Evolutionary conservation across 1,140 invertebrate species (phyloP).

Genomic region (Rhizoglyphus robini): DNA sequence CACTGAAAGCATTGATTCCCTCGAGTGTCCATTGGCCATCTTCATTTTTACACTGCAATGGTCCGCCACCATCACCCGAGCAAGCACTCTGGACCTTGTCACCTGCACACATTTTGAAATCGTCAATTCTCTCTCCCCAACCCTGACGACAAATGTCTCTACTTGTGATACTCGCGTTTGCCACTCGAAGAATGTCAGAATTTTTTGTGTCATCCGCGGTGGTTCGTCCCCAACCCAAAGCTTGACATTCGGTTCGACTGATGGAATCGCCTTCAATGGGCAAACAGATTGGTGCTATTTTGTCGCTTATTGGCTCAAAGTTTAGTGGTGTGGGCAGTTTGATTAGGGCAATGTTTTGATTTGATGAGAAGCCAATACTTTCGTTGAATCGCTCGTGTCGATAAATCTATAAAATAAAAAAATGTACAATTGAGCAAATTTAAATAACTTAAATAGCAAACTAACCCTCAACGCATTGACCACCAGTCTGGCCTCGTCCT

Average conservation of each 20-base stretch:
- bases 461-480: no score
- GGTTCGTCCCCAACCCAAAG: background rate
- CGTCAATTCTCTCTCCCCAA: background rate
- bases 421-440: no score
- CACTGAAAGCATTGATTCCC: background rate
- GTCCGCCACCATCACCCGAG: background rate
- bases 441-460: no score
- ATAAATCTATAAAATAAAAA: no score
- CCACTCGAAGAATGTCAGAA: background rate
- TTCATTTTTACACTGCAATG: background rate
- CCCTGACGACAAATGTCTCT: background rate
- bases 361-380: no score
- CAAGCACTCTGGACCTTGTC: background rate
- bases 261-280: background rate
- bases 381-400: no score
- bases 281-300: background rate
- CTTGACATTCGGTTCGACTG: background rate
- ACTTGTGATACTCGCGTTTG: background rate
- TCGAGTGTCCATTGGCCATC: background rate
- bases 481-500: no score
- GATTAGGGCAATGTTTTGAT: no score
- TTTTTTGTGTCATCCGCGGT: background rate
- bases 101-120: background rate
- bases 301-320: background rate
- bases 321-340: background rate